phyloP scores from a whole-genome alignment of 2,113 vertebrate genomes.

The Shinisaurus crocodilurus region DNA sequence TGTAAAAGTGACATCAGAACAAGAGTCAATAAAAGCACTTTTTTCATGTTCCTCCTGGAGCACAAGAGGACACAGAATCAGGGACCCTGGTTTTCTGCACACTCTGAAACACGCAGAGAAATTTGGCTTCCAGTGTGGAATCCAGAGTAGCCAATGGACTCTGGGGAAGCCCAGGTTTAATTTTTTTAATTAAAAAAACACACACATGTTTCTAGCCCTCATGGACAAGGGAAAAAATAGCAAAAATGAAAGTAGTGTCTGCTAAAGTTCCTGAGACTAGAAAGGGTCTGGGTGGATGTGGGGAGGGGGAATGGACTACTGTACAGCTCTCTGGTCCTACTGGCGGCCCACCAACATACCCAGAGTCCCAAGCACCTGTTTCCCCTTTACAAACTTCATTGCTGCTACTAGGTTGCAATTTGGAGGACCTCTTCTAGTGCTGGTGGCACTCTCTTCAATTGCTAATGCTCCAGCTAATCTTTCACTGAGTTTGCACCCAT shows the following conservation, averaged over 20 bases:
- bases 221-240: background rate
- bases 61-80: constrained; percentile 57
- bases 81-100: constrained; percentile 51
- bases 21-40: constrained; percentile 66
- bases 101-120: constrained; percentile 9
- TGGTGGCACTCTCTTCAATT: background rate
- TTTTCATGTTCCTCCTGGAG: constrained; percentile 52
- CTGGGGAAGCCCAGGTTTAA: background rate
- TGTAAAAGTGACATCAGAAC: constrained; percentile 72
- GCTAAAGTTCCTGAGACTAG: background rate
- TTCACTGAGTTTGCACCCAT: background rate
- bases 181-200: background rate
- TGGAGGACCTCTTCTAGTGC: background rate
- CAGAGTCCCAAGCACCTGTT: background rate
- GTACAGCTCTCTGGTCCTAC: background rate
- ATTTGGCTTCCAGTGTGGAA: background rate
- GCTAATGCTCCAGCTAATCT: background rate
- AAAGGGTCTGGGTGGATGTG: background rate
- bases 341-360: background rate
- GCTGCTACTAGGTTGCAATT: background rate
- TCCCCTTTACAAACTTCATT: background rate
- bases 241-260: background rate
- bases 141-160: background rate
- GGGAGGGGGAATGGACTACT: background rate
- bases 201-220: background rate